Evolutionary conservation across 2,797 vertebrate species (phyloP), one percentile per base, ranked within the genome.

Genomic region (Leucoraja ocellata): DNA sequence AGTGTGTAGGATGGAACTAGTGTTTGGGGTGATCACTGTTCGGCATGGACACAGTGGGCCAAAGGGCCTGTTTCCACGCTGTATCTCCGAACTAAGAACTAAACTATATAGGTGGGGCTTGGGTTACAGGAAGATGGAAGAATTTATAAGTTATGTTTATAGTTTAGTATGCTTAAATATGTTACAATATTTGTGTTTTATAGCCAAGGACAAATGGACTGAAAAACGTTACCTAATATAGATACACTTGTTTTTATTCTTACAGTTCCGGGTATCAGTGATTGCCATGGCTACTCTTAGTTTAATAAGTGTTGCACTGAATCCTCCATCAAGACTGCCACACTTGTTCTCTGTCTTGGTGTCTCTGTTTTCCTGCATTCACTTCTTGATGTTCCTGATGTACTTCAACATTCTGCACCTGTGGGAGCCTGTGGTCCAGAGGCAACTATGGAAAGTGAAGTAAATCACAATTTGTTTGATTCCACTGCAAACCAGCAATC

Each of bases 301-400:
- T 18, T 46, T 97, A 1, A 84, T 93, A 16, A 97, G 96, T 0
- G 95, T 95, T 1, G 95, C 94, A 0, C 25, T 96, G 95, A 95
- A 93, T 61, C 98, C 99, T 77, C 99, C 98, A 0, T 95, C 95
- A 65, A 95, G 93, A 93, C 95, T 99, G 0, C 99, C 99, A 0
- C 98, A 99, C 95, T 93, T 99, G 93, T 98, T 98, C 95, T 96
- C 98, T 0, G 95, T 99, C n/a, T 92, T 98, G 1, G 96, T 99
- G 93, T 98, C 98, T 0, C 4, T 95, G 0, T 81, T 97, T 4
- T 97, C 98, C 94, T 99, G 97, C 94, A 80, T 97, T 36, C 97
- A 99, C 86, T 99, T 99, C 93, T 74, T 99, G 36, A 95, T 97
- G 4, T 97, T 97, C 93, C 95, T 97, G 93, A 0, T 97, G 0